Conservation (phyloP, 2,888 invertebrate genomes). For the Tinea trinotella region DNA sequence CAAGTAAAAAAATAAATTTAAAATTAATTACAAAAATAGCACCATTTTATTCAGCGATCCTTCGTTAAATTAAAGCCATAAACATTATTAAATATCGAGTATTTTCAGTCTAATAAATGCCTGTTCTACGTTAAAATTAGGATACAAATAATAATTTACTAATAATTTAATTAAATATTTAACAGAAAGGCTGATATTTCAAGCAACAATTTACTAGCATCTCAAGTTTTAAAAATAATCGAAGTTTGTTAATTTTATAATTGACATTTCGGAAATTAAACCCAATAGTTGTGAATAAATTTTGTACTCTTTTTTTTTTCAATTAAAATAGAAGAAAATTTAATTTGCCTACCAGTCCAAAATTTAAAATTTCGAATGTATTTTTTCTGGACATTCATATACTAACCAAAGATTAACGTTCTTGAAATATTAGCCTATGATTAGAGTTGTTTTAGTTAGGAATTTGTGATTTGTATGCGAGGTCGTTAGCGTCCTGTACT, state of each 20-base stretch:
- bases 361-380: too few species aligned
- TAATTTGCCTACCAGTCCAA: too few species aligned
- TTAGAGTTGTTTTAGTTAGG: constrained; percentile 55
- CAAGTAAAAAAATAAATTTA: constrained; percentile 31
- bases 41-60: not conserved
- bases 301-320: too few species aligned
- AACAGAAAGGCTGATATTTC: not conserved
- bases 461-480: constrained; percentile 80
- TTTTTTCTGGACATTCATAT: too few species aligned
- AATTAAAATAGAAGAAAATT: too few species aligned
- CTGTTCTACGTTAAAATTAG: not conserved
- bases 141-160: not conserved
- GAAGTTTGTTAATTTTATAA: not conserved
- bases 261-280: too few species aligned
- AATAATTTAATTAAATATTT: not conserved
- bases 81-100: not conserved
- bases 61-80: not conserved
- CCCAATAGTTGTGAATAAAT: too few species aligned
- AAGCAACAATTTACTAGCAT: too few species aligned
- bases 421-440: not conserved
- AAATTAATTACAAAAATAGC: constrained; percentile 21
- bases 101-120: not conserved
- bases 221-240: too few species aligned
- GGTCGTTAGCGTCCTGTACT: constrained; percentile 74
- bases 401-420: too few species aligned